phyloP scores from a whole-genome alignment of 2,888 invertebrate genomes.

The Nasonia oneida region DNA sequence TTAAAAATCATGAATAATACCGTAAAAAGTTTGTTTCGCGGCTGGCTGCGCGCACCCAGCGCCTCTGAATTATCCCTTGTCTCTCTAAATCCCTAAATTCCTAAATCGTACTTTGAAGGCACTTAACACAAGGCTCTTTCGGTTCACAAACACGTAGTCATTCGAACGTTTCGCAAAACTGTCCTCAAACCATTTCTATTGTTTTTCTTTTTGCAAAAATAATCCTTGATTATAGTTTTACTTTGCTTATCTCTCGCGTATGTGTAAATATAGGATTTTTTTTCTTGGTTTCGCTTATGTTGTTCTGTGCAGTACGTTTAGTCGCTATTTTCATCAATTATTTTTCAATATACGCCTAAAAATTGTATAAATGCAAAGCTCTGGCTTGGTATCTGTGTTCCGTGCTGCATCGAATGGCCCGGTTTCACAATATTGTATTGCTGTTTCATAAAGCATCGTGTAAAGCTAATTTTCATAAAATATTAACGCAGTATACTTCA shows the following conservation, averaged over 20 bases:
- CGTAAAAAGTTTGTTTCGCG: constrained; percentile 74
- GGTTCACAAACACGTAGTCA: constrained; percentile 72
- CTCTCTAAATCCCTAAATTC: constrained; percentile 74
- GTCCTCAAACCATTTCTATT: constrained; percentile 30
- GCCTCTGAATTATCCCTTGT: constrained; percentile 70
- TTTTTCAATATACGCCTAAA: constrained; percentile 23
- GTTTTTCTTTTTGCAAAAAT: constrained; percentile 4
- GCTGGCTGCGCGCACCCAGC: constrained; percentile 75
- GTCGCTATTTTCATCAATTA: constrained; percentile 49
- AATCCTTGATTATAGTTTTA: constrained; percentile 7
- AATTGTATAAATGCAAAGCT: constrained; percentile 54
- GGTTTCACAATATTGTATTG: neutral
- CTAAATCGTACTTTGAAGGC: constrained; percentile 78
- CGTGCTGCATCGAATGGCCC: constrained; percentile 9
- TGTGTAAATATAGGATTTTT: neutral
- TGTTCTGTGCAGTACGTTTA: constrained; percentile 52
- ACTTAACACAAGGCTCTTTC: constrained; percentile 79
- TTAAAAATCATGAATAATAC: constrained; percentile 70
- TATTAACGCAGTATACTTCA: neutral
- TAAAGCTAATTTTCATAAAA: constrained; percentile 31
- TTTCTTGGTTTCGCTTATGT: constrained; percentile 15
- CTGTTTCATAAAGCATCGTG: constrained; percentile 7
- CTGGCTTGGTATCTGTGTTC: neutral
- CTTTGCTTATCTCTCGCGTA: constrained; percentile 31
- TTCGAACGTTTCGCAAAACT: constrained; percentile 35